phyloP scores from a whole-genome alignment of 2,797 vertebrate genomes.

The Sylvilagus floridanus region DNA sequence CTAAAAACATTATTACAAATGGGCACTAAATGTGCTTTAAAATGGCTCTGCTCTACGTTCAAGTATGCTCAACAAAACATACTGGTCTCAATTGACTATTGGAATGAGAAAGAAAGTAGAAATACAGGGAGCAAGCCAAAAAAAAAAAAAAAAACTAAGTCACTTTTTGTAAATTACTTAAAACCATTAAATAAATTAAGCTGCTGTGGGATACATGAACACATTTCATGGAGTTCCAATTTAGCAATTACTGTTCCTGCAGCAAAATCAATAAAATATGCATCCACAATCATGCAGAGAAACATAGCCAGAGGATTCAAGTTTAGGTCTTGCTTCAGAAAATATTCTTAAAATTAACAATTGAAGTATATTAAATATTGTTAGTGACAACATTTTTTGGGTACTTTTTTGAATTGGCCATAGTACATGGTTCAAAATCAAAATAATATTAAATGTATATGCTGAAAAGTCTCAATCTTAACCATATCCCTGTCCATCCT shows the following conservation, averaged over 20 bases:
- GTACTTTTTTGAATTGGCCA: conserved; percentile 32
- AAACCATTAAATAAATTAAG: conserved; percentile 89
- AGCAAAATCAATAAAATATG: conserved; percentile 82
- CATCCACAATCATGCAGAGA: conserved; percentile 68
- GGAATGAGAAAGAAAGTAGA: conserved; percentile 78
- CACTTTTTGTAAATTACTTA: conserved; percentile 86
- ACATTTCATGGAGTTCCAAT: conserved; percentile 85
- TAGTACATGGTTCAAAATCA: neutral
- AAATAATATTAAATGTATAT: neutral
- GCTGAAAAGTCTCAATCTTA: neutral
- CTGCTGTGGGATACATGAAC: conserved; percentile 73
- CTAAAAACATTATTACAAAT: conserved; percentile 85
- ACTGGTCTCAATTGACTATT: conserved; percentile 81
- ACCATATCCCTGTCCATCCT: neutral
- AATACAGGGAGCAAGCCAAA: conserved; percentile 72
- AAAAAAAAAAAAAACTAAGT: conserved; percentile 52
- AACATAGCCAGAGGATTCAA: conserved; percentile 66
- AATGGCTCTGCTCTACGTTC: conserved; percentile 80
- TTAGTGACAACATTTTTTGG: neutral
- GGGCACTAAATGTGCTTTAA: conserved; percentile 85
- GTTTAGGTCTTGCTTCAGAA: neutral
- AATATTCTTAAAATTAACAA: conserved; percentile 35
- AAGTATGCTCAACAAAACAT: conserved; percentile 75
- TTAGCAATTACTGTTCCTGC: conserved; percentile 85
- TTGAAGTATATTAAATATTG: conserved; percentile 47